Evolutionary conservation across 2,113 vertebrate genomes (phyloP).

Genomic region (Craseonycteris thonglongyai): DNA sequence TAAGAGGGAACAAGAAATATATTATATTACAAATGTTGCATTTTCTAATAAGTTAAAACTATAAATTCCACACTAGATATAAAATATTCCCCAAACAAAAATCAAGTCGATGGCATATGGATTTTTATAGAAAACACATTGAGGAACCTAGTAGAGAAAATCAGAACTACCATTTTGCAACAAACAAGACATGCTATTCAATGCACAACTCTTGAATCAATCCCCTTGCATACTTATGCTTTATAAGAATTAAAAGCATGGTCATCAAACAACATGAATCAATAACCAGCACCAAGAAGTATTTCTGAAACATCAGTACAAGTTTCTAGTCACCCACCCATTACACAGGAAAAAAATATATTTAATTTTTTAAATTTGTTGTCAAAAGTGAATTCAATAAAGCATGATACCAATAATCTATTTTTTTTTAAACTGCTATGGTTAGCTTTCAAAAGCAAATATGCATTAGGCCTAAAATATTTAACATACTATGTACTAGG

Average conservation of each 20-base stretch:
- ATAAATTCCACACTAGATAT: constrained; percentile 26
- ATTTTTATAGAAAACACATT: neutral
- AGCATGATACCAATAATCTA: neutral
- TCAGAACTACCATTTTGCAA: constrained; percentile 38
- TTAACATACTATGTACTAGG: neutral
- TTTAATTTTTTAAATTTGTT: constrained; percentile 13
- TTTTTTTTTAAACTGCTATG: neutral
- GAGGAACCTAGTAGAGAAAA: constrained; percentile 24
- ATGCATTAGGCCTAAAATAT: neutral
- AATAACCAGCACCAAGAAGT: constrained; percentile 38
- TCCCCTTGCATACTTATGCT: constrained; percentile 17
- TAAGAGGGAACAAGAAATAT: neutral
- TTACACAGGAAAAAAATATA: neutral
- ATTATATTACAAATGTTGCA: neutral
- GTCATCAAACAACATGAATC: constrained; percentile 59
- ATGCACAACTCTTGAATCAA: constrained; percentile 2
- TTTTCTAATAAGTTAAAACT: constrained; percentile 35
- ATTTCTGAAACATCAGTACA: constrained; percentile 19
- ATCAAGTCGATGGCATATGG: neutral
- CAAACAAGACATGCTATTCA: neutral
- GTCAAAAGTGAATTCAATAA: constrained; percentile 8
- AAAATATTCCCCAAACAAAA: constrained; percentile 26
- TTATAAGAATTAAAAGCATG: constrained; percentile 50
- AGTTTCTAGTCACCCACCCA: neutral
- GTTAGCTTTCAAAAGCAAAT: constrained; percentile 1